Evolutionary conservation across 2,888 invertebrate genomes (phyloP).

Genomic region (Clepsis dumicolana): DNA sequence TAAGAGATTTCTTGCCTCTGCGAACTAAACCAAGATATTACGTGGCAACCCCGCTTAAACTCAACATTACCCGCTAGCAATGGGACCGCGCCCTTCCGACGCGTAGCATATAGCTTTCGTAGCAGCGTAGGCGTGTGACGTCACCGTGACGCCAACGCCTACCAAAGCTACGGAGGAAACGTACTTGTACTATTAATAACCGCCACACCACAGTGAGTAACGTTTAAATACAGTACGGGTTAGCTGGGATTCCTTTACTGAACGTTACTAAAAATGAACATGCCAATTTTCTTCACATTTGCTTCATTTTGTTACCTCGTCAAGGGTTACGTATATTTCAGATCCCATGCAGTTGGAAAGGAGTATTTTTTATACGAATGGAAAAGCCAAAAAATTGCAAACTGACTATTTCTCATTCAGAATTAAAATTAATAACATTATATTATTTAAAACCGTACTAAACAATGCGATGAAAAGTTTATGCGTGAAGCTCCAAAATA

Average conservation of each 20-base stretch:
- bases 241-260: background rate
- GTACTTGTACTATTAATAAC: slow-evolving; percentile 44
- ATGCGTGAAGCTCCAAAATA: too few relatives aligned
- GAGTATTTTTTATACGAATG: too few relatives aligned
- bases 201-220: slow-evolving; percentile 17
- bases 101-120: slow-evolving; percentile 58
- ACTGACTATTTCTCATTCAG: too few relatives aligned
- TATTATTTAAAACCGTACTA: too few relatives aligned
- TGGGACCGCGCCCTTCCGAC: slow-evolving; percentile 49
- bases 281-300: background rate
- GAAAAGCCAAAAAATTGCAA: too few relatives aligned
- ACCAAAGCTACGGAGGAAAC: slow-evolving; percentile 57
- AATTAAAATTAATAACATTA: too few relatives aligned
- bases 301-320: too few relatives aligned
- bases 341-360: too few relatives aligned
- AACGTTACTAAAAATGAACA: background rate
- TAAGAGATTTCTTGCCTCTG: too few relatives aligned
- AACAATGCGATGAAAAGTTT: too few relatives aligned
- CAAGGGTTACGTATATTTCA: too few relatives aligned
- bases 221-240: slow-evolving; percentile 3
- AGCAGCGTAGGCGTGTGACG: slow-evolving; percentile 60
- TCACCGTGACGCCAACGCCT: slow-evolving; percentile 57
- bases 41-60: background rate
- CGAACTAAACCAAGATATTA: too few relatives aligned
- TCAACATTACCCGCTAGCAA: background rate